Conservation (phyloP, 2,888 invertebrate species). For the Cetonia aurata region DNA sequence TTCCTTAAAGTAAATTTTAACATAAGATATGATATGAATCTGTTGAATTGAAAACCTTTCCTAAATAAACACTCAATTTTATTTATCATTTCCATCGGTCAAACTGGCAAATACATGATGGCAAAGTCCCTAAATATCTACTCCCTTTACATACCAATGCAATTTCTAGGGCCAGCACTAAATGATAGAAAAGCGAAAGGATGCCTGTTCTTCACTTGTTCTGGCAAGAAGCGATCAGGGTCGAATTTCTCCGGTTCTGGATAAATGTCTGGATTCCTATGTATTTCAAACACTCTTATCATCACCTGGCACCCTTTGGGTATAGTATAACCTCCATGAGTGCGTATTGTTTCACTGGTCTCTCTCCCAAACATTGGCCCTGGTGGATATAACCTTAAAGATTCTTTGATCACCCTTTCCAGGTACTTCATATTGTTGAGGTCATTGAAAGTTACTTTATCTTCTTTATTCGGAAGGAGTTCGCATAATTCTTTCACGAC, state of each 20-base stretch:
- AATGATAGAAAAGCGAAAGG: constrained; percentile 77
- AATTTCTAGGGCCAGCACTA: constrained; percentile 78
- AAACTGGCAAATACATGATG: too few relatives aligned
- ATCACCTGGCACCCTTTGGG: constrained; percentile 69
- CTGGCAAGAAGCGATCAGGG: constrained; percentile 78
- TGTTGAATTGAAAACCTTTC: too few relatives aligned
- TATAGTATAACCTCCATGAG: constrained; percentile 61
- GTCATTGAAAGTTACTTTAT: constrained; percentile 70
- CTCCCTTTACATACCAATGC: constrained; percentile 69
- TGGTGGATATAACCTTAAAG: constrained; percentile 74
- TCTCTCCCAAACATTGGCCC: constrained; percentile 74
- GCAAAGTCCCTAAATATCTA: too few relatives aligned
- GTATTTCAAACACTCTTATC: constrained; percentile 74
- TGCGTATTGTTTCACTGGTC: constrained; percentile 54
- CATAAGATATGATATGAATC: too few relatives aligned
- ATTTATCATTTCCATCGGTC: too few relatives aligned
- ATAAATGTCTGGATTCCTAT: constrained; percentile 74
- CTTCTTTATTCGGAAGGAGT: constrained; percentile 66
- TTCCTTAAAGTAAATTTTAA: too few relatives aligned
- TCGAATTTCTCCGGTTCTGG: constrained; percentile 76
- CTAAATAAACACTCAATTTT: too few relatives aligned
- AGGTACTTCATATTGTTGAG: constrained; percentile 73
- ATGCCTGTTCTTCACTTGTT: constrained; percentile 70
- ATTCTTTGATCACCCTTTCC: constrained; percentile 77
- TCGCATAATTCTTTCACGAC: constrained; percentile 66